Evolutionary conservation across 1,140 invertebrate genomes (phyloP), one percentile per base, ranked within the genome.

Genomic region (Drosophila fuyamai): DNA sequence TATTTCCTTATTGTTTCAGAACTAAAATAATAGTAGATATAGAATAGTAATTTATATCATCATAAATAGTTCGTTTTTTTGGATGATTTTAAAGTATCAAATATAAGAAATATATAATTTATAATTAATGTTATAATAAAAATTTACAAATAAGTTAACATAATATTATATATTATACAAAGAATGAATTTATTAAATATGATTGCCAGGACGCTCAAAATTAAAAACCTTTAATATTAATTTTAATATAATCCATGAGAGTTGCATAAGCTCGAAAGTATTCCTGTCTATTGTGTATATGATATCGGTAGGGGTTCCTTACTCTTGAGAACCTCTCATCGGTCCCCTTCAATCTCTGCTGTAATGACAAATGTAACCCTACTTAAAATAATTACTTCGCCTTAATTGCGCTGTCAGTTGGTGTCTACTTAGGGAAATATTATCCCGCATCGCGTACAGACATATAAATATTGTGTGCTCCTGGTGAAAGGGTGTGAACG

Each of bases 321-420:
- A 4, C 68, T 59, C 56, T 61, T 62, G 71, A 62, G 29, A 53
- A 62, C 23, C 46, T 55, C 58, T 73, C 50, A 36, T 47, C 47
- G 41, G 32, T 18, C 43, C 51, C 40, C 32, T 70, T 44, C 38
- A 35, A 53, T 51, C 40, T n/a, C 9, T n/a, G 53, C 50, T 67
- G 76, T 77, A 80, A 77, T 88, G 83, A 76, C 62, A 83, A 89
- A 88, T 89, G 83, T 89, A 88, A 89, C 83, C 83, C 83, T 88
- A 88, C 83, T 88, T 88, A 88, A 88, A 88, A 88, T 88, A 88
- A 88, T 88, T 88, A 89, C 84, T 88, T 67, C 48, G 83, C 84
- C 83, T 88, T 88, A 89, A 89, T 88, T 88, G 84, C 83, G 76
- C 84, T 83, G 83, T 89, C 83, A 88, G 79, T 88, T 89, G 84